Evolutionary conservation across 2,113 vertebrate genomes (phyloP).

Genomic region (Catharus bicknelli): DNA sequence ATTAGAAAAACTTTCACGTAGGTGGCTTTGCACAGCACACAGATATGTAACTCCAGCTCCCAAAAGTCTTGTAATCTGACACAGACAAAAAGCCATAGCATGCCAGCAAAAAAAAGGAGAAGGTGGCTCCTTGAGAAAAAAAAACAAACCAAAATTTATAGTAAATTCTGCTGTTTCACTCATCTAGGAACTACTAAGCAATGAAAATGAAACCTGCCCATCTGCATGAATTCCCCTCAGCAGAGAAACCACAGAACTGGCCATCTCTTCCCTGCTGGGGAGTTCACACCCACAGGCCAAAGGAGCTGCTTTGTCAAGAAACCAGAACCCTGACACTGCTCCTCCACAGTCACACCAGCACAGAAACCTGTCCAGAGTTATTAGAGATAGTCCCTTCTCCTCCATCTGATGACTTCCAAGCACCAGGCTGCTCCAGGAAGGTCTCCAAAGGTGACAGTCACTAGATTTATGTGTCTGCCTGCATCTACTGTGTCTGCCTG

Average conservation of each 20-base stretch:
- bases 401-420: not conserved
- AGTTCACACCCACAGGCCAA: not conserved
- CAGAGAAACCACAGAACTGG: accelerated
- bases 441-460: not conserved
- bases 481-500: not conserved
- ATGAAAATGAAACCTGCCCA: not conserved
- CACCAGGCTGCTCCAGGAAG: not conserved
- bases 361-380: not conserved
- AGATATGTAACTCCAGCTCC: not conserved
- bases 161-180: not conserved
- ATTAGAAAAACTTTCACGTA: not conserved
- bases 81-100: not conserved
- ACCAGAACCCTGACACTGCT: not conserved
- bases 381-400: not conserved
- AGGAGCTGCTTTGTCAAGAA: not conserved
- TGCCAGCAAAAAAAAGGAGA: not conserved
- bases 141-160: not conserved
- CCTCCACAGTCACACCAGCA: not conserved
- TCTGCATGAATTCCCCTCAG: not conserved
- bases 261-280: not conserved
- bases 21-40: not conserved
- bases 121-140: not conserved
- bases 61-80: not conserved
- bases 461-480: not conserved
- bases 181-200: not conserved